phyloP scores from a whole-genome alignment of 2,888 invertebrate genomes.

The Dichetophora obliterata region DNA sequence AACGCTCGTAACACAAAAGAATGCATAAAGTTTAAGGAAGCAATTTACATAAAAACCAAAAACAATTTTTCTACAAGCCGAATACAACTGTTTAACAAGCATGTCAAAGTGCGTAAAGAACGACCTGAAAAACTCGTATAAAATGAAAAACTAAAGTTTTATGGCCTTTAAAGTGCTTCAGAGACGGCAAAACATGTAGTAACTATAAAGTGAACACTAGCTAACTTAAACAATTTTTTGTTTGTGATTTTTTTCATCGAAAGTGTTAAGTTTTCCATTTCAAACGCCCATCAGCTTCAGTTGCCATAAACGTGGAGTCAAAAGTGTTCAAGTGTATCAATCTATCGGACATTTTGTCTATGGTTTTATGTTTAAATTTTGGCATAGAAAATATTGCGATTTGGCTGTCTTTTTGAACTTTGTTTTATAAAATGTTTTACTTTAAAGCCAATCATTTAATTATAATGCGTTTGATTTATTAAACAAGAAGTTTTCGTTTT shows the following conservation, averaged over 20 bases:
- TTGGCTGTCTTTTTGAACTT: too few relatives aligned
- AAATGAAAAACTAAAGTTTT: background rate
- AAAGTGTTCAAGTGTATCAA: background rate
- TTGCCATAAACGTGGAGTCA: slow-evolving; percentile 1
- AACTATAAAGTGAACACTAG: background rate
- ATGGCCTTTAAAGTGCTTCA: background rate
- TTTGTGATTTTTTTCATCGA: background rate
- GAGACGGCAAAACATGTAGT: slow-evolving; percentile 5
- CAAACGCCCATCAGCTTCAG: background rate
- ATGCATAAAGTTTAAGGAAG: background rate
- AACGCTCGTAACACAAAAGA: background rate
- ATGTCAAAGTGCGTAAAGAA: slow-evolving; percentile 11
- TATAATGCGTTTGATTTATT: background rate
- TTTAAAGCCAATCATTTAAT: background rate
- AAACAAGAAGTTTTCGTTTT: background rate
- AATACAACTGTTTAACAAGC: background rate
- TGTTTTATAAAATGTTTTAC: too few relatives aligned
- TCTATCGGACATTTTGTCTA: background rate
- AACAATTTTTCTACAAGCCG: background rate
- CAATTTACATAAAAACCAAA: background rate
- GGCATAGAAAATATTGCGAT: background rate
- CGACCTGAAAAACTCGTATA: background rate
- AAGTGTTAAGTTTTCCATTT: background rate
- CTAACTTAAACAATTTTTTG: background rate
- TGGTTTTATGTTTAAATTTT: background rate